phyloP scores from a whole-genome alignment of 1,140 invertebrate species.

The Cydia splendana region DNA sequence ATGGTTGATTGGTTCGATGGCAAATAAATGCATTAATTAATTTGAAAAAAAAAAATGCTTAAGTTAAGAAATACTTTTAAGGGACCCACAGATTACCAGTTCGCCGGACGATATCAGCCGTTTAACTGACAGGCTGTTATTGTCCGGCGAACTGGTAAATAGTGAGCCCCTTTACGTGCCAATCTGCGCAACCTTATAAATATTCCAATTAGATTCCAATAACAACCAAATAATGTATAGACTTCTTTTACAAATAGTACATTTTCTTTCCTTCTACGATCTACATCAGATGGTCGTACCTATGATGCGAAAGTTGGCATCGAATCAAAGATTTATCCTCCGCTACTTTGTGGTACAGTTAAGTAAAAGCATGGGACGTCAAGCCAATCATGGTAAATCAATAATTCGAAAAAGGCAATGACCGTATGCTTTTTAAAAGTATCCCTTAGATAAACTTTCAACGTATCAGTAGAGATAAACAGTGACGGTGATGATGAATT shows the following conservation, averaged over 20 bases:
- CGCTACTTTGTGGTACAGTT: slow-evolving; percentile 6
- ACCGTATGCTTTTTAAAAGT: slow-evolving; percentile 6
- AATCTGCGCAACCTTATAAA: background rate
- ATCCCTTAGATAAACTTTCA: slow-evolving; percentile 12
- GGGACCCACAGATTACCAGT: too few relatives aligned
- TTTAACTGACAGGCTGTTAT: too few relatives aligned
- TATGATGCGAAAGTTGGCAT: slow-evolving; percentile 2
- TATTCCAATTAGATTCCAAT: background rate
- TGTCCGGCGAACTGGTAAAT: too few relatives aligned
- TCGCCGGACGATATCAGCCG: too few relatives aligned
- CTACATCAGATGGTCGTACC: slow-evolving; percentile 2
- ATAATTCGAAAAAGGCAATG: slow-evolving; percentile 15
- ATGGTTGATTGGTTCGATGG: too few relatives aligned
- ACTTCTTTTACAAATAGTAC: background rate
- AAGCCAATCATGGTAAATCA: background rate
- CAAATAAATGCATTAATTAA: too few relatives aligned
- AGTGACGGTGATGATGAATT: slow-evolving; percentile 25
- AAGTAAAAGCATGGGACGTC: slow-evolving; percentile 1
- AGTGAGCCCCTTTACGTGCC: too few relatives aligned
- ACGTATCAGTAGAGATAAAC: slow-evolving; percentile 28
- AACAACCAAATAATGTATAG: background rate
- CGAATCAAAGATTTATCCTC: background rate
- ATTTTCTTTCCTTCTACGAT: background rate
- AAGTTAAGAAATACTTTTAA: too few relatives aligned
- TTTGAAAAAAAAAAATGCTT: too few relatives aligned